Evolutionary conservation across 2,113 vertebrate species (phyloP).

Genomic region (Pollachius pollachius): DNA sequence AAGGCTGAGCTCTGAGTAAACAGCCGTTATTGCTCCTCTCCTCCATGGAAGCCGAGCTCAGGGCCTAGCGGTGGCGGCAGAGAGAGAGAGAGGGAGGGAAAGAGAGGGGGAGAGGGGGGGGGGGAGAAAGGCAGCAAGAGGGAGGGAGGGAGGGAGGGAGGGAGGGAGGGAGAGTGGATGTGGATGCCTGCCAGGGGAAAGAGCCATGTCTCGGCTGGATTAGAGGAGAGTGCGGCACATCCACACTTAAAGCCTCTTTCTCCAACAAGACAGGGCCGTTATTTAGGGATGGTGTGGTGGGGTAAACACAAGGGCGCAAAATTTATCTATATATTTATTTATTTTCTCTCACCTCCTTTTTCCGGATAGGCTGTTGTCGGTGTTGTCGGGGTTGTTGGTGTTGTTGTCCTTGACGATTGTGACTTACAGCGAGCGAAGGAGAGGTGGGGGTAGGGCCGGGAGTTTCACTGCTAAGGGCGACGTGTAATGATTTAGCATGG

Average conservation of each 20-base stretch:
- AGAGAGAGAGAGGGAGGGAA: conserved; percentile 6
- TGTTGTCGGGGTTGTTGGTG: background rate
- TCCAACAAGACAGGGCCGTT: conserved; percentile 72
- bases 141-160: conserved; percentile 16
- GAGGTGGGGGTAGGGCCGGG: too few species aligned
- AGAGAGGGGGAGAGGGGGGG: conserved; percentile 3
- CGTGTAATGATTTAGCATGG: too few species aligned
- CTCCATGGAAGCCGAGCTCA: conserved; percentile 59
- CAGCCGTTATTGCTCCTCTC: conserved; percentile 68
- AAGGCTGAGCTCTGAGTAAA: conserved; percentile 74
- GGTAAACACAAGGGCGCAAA: conserved; percentile 59
- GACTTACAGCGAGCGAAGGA: conserved; percentile 9
- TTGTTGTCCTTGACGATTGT: conserved; percentile 51
- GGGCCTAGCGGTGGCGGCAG: conserved; percentile 43
- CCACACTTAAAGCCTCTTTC: conserved; percentile 71
- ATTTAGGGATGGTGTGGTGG: conserved; percentile 62
- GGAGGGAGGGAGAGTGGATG: conserved; percentile 37
- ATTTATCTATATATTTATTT: conserved; percentile 31
- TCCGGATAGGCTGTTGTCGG: too few species aligned
- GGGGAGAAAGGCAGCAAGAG: conserved; percentile 40
- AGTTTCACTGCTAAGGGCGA: conserved; percentile 14
- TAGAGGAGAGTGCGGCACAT: conserved; percentile 69
- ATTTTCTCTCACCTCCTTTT: too few species aligned
- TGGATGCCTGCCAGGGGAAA: conserved; percentile 75
- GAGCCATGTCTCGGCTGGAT: conserved; percentile 74